Evolutionary conservation across 2,113 vertebrate species (phyloP).

Genomic region (Galemys pyrenaicus): DNA sequence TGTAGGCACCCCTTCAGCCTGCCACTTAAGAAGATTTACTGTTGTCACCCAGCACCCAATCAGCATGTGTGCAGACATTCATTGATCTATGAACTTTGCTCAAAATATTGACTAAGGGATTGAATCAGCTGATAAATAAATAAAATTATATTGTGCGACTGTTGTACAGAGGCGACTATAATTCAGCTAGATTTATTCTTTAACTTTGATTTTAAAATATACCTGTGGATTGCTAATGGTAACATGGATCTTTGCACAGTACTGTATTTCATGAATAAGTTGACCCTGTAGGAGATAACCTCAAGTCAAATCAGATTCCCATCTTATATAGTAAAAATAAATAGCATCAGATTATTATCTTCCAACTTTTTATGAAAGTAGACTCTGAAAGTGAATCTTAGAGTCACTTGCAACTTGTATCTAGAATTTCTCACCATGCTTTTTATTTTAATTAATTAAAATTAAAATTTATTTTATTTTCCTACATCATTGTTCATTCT

Average conservation of each 20-base stretch:
- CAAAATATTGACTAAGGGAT: not conserved
- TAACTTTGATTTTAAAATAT: not conserved
- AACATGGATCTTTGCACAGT: not conserved
- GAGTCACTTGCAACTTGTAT: not conserved
- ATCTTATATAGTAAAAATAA: not conserved
- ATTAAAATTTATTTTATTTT: too few relatives aligned
- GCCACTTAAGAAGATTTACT: not conserved
- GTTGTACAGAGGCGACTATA: not conserved
- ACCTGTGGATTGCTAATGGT: not conserved
- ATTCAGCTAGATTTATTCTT: not conserved
- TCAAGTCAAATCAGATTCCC: not conserved
- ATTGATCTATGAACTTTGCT: not conserved
- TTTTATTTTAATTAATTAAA: too few relatives aligned
- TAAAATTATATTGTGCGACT: not conserved
- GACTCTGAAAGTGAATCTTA: not conserved
- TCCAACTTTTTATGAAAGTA: not conserved
- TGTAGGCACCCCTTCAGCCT: rapidly evolving
- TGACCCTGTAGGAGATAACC: not conserved
- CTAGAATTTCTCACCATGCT: not conserved
- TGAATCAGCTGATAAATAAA: not conserved
- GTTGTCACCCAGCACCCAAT: not conserved
- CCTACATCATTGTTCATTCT: not conserved
- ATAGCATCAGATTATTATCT: not conserved
- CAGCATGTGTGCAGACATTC: not conserved
- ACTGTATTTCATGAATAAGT: not conserved